Evolutionary conservation across 2,797 vertebrate genomes (phyloP).

Genomic region (Chaunax sp.): DNA sequence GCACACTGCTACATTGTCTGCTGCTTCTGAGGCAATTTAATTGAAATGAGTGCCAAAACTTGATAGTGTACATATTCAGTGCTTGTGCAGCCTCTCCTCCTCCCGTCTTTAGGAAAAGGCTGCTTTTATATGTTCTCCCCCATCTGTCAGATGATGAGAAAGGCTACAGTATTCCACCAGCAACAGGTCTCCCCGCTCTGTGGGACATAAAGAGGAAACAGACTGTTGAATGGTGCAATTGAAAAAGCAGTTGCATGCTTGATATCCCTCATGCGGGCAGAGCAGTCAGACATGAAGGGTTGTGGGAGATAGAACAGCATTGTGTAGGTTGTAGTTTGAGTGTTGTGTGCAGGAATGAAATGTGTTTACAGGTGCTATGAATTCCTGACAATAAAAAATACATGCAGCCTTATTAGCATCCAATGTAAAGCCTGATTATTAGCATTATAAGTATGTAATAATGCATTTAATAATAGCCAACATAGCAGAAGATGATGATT

Average conservation of each 20-base stretch:
- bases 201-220: constrained; percentile 72
- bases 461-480: not conserved
- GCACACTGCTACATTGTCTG: constrained; percentile 98
- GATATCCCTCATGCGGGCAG: constrained; percentile 2
- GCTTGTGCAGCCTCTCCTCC: constrained; percentile 88
- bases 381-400: not conserved
- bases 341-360: too few species aligned
- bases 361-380: constrained; percentile 24
- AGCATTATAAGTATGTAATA: not conserved
- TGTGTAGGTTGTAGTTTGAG: too few species aligned
- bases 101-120: constrained; percentile 72
- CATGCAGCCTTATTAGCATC: not conserved
- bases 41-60: constrained; percentile 91
- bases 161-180: constrained; percentile 84
- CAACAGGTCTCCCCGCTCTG: constrained; percentile 85
- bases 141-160: constrained; percentile 82
- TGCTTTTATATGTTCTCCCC: constrained; percentile 69
- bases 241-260: constrained; percentile 40
- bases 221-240: constrained; percentile 57
- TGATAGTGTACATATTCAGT: constrained; percentile 98
- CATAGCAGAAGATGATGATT: not conserved
- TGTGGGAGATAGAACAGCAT: too few species aligned
- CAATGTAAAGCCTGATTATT: too few species aligned
- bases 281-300: too few species aligned
- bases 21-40: constrained; percentile 94